phyloP scores from a whole-genome alignment of 2,888 invertebrate species.

The Sarcophaga variegata region DNA sequence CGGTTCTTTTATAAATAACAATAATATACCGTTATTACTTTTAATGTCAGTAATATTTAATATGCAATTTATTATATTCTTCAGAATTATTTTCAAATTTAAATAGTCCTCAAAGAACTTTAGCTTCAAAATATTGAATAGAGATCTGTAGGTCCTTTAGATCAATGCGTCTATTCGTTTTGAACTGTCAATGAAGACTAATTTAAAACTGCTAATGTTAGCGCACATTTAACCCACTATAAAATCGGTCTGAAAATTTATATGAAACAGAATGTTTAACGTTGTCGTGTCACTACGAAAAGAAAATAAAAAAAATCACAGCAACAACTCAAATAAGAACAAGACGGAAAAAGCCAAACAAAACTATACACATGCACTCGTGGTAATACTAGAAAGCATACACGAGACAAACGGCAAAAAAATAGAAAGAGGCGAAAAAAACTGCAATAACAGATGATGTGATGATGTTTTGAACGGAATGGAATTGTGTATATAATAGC shows the following conservation, averaged over 20 bases:
- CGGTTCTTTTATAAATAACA: slow-evolving; percentile 44
- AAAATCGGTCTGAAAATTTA: slow-evolving; percentile 41
- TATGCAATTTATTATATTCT: slow-evolving; percentile 8
- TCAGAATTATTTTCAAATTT: neutral
- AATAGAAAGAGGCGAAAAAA: slow-evolving; percentile 11
- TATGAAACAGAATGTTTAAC: slow-evolving; percentile 43
- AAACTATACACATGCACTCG: neutral
- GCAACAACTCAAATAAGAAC: neutral
- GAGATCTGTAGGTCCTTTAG: slow-evolving; percentile 18
- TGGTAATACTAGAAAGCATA: neutral
- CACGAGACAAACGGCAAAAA: neutral
- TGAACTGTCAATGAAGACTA: slow-evolving; percentile 73
- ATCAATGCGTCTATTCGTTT: slow-evolving; percentile 62
- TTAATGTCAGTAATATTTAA: neutral
- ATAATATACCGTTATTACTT: slow-evolving; percentile 54
- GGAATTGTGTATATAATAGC: slow-evolving; percentile 16
- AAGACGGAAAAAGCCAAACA: slow-evolving; percentile 11
- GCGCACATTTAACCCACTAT: slow-evolving; percentile 70
- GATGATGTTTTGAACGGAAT: slow-evolving; percentile 43
- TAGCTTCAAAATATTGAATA: slow-evolving; percentile 36
- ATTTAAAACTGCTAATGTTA: slow-evolving; percentile 62
- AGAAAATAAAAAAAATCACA: slow-evolving; percentile 27
- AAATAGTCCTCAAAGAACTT: slow-evolving; percentile 44
- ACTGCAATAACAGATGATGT: slow-evolving; percentile 58
- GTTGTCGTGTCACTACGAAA: slow-evolving; percentile 30